These are phyloP conservation scores for Sterrhoptilus dennistouni DNA, from an alignment of 2,113 vertebrate species.

Conservation along the genomic window DNA sequence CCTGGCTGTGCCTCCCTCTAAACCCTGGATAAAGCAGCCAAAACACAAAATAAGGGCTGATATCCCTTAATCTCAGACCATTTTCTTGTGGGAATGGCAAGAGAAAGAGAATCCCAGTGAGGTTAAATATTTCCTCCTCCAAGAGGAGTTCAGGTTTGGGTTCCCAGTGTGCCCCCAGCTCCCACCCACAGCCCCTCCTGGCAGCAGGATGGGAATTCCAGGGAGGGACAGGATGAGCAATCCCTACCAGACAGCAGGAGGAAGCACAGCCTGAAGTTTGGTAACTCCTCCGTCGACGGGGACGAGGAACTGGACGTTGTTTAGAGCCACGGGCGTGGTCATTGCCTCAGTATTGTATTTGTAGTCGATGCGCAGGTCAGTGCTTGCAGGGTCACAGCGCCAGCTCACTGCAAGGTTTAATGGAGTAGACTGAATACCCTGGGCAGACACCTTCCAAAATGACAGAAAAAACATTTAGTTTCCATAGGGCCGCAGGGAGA, in stretches of 20 bases:
- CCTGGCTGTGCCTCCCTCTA: not conserved
- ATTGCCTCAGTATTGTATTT: conserved; percentile 96
- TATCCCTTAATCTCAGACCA: accelerated
- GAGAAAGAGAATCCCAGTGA: accelerated
- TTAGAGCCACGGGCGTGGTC: conserved; percentile 85
- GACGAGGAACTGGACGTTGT: conserved; percentile 92
- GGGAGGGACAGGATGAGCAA: not conserved
- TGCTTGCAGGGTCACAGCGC: conserved; percentile 88
- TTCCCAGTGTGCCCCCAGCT: accelerated
- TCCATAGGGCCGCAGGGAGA: not conserved
- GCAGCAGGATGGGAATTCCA: not conserved
- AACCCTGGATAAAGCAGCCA: not conserved
- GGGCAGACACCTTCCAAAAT: conserved; percentile 86
- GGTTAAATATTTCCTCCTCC: not conserved
- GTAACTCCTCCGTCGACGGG: conserved; percentile 88
- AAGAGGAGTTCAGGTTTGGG: not conserved
- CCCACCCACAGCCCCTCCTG: not conserved
- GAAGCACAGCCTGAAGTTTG: conserved; percentile 92
- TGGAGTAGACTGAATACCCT: conserved; percentile 95
- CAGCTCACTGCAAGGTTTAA: conserved; percentile 95
- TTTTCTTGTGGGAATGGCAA: accelerated
- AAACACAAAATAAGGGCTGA: not conserved
- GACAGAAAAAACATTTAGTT: conserved; percentile 68
- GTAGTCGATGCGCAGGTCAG: conserved; percentile 95
- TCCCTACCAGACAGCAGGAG: conserved; percentile 90